phyloP scores from a whole-genome alignment of 2,797 vertebrate genomes.

The Rhabdomys pumilio region DNA sequence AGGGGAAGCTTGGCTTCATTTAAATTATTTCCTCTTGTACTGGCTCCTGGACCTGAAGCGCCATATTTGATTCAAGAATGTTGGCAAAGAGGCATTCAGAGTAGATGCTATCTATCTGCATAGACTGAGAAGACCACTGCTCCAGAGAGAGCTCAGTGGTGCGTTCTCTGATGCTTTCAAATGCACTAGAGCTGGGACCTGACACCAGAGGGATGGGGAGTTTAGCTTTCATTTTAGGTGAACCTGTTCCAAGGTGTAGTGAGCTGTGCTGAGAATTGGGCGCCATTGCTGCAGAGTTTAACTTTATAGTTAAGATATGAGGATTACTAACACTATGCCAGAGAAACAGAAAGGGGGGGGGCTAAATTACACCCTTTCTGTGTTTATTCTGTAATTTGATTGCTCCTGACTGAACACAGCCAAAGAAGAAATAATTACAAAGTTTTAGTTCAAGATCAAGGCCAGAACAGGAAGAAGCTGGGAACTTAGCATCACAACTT shows the following conservation, averaged over 20 bases:
- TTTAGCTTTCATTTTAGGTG: background rate
- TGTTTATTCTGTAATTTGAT: background rate
- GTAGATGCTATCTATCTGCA: background rate
- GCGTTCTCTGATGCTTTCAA: background rate
- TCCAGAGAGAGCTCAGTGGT: background rate
- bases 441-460: constrained; percentile 49
- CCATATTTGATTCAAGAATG: constrained; percentile 28
- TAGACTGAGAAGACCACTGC: background rate
- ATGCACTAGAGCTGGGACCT: background rate
- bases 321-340: background rate
- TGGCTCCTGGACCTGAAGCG: background rate
- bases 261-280: background rate
- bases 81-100: background rate
- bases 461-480: background rate
- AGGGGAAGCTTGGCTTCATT: constrained; percentile 10
- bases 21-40: constrained; percentile 32
- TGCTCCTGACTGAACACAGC: background rate
- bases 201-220: background rate
- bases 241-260: background rate
- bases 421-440: constrained; percentile 5
- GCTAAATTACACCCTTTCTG: background rate
- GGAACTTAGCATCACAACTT: background rate
- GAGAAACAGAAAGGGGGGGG: background rate
- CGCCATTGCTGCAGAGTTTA: background rate
- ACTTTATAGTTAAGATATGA: background rate